Evolutionary conservation across 2,113 vertebrate species (phyloP).

Genomic region (Arvicanthis niloticus): DNA sequence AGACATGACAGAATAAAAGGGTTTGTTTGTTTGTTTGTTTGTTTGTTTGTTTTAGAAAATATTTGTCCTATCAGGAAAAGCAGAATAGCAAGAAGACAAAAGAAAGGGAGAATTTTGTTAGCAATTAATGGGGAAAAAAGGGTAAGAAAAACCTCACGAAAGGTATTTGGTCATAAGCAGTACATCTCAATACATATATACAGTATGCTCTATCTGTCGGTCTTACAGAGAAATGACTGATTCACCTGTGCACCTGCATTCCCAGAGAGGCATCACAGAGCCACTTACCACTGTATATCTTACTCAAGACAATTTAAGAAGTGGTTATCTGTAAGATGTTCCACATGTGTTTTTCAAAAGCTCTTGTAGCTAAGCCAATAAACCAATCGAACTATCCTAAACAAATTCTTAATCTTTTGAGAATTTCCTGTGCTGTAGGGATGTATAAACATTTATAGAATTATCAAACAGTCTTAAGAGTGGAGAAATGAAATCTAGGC

Average conservation of each 20-base stretch:
- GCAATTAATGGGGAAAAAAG: neutral
- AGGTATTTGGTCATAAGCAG: neutral
- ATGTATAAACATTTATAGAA: conserved; percentile 70
- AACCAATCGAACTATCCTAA: conserved; percentile 67
- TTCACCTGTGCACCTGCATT: neutral
- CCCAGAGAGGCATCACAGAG: neutral
- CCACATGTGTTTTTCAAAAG: conserved; percentile 57
- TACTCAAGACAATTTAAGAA: neutral
- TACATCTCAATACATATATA: neutral
- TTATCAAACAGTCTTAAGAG: conserved; percentile 66
- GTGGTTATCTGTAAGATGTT: conserved; percentile 41
- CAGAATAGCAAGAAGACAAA: neutral
- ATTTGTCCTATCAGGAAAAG: neutral
- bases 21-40: too few relatives aligned
- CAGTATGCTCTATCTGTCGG: neutral
- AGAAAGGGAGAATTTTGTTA: neutral
- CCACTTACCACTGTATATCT: neutral
- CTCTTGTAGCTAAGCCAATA: conserved; percentile 73
- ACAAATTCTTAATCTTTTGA: conserved; percentile 69
- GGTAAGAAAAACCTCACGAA: neutral
- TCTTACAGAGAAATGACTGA: neutral
- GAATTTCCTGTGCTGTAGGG: conserved; percentile 69
- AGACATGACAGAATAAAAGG: neutral
- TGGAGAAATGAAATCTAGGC: conserved; percentile 6
- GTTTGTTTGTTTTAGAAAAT: neutral